Conservation (phyloP, 2,797 vertebrate species). For the Hypotaenidia okinawae region DNA sequence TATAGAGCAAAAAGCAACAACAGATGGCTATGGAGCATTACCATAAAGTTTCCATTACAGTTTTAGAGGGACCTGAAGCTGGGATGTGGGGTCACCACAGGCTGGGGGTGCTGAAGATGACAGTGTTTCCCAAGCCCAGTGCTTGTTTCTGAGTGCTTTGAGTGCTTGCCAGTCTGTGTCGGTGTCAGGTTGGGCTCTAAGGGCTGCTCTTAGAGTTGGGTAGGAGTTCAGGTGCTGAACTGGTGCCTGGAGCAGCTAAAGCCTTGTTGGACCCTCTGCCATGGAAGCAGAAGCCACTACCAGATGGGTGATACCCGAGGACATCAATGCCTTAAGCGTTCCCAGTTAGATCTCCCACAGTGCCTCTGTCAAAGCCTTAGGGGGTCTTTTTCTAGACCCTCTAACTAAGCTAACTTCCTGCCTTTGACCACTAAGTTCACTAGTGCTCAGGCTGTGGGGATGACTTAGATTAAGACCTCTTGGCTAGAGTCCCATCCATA, state of each 20-base stretch:
- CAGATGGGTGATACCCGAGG: not conserved
- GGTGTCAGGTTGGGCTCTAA: not conserved
- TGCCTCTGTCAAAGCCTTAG: not conserved
- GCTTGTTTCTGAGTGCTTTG: not conserved
- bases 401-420: not conserved
- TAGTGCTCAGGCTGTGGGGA: not conserved
- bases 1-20: not conserved
- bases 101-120: not conserved
- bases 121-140: not conserved
- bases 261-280: not conserved
- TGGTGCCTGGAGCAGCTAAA: not conserved
- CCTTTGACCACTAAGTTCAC: not conserved
- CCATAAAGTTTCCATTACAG: not conserved
- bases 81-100: not conserved
- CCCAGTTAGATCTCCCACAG: not conserved
- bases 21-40: not conserved
- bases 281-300: not conserved
- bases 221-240: not conserved
- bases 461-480: not conserved
- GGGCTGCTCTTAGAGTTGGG: not conserved
- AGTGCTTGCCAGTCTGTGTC: not conserved
- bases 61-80: not conserved
- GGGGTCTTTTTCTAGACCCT: not conserved
- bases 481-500: not conserved
- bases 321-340: not conserved